Percentiles rank a stretch among this genome's conserved stretches.
Evolutionary conservation across 2,797 vertebrate genomes (phyloP).

Genomic region (Myotis pilosus): DNA sequence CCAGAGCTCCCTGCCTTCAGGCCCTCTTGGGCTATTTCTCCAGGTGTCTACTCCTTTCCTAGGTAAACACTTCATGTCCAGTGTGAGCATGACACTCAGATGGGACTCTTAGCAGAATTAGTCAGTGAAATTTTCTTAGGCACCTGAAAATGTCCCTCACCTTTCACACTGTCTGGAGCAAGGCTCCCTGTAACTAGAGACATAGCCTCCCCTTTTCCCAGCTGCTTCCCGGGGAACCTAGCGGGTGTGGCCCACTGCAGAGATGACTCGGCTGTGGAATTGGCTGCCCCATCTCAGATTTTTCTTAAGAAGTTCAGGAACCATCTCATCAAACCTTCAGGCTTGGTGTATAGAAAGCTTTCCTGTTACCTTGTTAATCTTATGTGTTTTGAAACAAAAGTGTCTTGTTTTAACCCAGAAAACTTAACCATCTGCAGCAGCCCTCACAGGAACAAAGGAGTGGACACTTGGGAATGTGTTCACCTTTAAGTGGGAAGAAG

Average conservation of each 20-base stretch:
- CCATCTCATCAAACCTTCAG: neutral
- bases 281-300: neutral
- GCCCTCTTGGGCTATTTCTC: rapidly evolving
- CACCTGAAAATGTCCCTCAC: neutral
- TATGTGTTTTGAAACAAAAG: neutral
- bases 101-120: neutral
- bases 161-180: neutral
- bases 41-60: rapidly evolving
- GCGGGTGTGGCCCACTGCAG: rapidly evolving
- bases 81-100: rapidly evolving
- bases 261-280: neutral
- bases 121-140: neutral
- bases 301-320: neutral
- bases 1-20: rapidly evolving
- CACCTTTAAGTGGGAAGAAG: neutral
- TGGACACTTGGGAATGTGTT: neutral
- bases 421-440: neutral
- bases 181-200: neutral
- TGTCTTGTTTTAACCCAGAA: neutral
- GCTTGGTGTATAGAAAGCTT: neutral
- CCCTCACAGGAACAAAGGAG: rapidly evolving
- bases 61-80: rapidly evolving
- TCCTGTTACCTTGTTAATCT: neutral
- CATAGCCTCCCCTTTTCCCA: rapidly evolving
- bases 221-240: neutral